phyloP scores from a whole-genome alignment of 2,113 vertebrate species.

The Zapus hudsonius region DNA sequence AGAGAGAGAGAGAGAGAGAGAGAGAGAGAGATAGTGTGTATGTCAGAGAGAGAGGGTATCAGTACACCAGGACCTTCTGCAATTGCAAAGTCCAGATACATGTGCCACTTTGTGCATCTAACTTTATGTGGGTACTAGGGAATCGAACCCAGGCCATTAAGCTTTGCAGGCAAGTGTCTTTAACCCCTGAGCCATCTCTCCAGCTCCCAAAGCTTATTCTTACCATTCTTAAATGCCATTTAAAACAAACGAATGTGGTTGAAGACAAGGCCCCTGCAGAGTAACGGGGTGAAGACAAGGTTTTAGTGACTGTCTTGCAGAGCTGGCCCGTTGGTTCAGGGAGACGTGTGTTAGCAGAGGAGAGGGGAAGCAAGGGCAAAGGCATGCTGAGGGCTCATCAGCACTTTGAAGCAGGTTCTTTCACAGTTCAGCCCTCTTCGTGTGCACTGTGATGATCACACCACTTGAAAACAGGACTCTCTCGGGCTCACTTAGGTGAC shows the following conservation, averaged over 20 bases:
- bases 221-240: accelerated
- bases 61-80: no score
- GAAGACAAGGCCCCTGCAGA: accelerated
- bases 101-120: no score
- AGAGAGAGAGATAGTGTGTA: no score
- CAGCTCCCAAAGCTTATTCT: not conserved
- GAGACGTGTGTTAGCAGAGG: not conserved
- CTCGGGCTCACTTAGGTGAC: not conserved
- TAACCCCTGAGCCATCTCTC: no score
- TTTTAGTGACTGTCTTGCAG: accelerated
- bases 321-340: accelerated
- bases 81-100: no score
- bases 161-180: no score
- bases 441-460: accelerated
- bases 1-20: no score
- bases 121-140: no score
- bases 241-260: not conserved
- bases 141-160: no score
- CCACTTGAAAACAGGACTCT: accelerated
- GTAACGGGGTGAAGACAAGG: accelerated
- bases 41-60: no score
- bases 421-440: not conserved
- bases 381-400: not conserved
- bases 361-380: no score
- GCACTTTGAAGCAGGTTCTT: not conserved